Base-by-base conservation (phyloP, 2,797 vertebrate genomes). In the Schizothorax lantsangensis region DNA sequence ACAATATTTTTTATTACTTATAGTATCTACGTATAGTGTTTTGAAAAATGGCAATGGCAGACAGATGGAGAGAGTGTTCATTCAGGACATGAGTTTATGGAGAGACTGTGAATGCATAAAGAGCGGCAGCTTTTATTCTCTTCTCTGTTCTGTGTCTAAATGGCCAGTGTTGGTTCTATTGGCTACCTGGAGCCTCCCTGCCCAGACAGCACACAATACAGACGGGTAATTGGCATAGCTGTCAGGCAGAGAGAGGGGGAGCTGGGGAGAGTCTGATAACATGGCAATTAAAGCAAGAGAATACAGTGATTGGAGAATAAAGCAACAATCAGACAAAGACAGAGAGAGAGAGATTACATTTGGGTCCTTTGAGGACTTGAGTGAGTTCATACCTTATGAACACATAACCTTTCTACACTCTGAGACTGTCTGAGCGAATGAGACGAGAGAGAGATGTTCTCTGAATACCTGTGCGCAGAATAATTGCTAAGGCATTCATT, bases 221-320 rank as follows among this genome's bases (percentile, higher is more conserved):
- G 80, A 49, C 68, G 71, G 36, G 90, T 94, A 94, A 95, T 94
- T 93, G 93, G 91, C 92, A 88, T 91, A 91, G 93, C 92, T 88
- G 71, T 91, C 92, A 87, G 87, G 91, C 88, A 92, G 90, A 93
- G 89, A 89, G 69, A 87, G 89, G 87, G 87, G 81, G 90, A 83
- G 91, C 88, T 87, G 92, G 84, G 90, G 86, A 87, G 66, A 88
- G 88, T 89, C 90, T 92, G 93, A 94, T 94, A 94, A 93, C 91
- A 88, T 85, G 81, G 90, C 92, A 93, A 94, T 94, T 94, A 94
- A 84, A 84, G 45, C 81, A 83, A 91, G 88, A 88, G 88, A 91
- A 84, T 62, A 77, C 90, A 89, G 82, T 84, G 83, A 84, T 33
- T 75, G 66, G 30, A 81, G 10, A 78, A 83, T 43, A 73, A n/a